Evolutionary conservation across 2,797 vertebrate genomes (phyloP).

Genomic region (Squalus acanthias): DNA sequence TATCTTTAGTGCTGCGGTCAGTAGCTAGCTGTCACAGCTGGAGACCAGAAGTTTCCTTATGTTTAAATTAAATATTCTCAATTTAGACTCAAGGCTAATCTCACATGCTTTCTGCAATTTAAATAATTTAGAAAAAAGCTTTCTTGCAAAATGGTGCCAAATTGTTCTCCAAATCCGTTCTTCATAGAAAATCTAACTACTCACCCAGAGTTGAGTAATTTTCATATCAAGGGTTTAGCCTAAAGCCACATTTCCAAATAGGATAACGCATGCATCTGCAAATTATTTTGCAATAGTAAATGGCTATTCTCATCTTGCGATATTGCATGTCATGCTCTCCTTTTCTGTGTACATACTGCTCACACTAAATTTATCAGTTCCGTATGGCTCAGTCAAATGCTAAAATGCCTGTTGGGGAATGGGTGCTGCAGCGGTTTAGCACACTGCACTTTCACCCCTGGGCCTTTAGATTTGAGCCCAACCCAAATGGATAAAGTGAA

Average conservation of each 20-base stretch:
- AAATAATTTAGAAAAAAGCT: not conserved
- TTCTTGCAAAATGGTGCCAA: not conserved
- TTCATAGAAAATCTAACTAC: not conserved
- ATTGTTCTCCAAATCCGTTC: not conserved
- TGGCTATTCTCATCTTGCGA: not conserved
- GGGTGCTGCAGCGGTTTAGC: too few species aligned
- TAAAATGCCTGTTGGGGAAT: not conserved
- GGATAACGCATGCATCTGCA: not conserved
- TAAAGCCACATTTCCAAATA: not conserved
- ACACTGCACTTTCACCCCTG: not conserved
- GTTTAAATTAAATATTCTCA: slow-evolving; percentile 7
- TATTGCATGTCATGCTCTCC: not conserved
- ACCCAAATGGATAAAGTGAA: not conserved
- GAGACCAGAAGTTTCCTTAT: not conserved
- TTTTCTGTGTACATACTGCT: not conserved
- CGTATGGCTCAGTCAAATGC: not conserved
- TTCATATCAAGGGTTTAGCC: not conserved
- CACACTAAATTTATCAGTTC: not conserved
- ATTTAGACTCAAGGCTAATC: not conserved
- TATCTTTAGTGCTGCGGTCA: not conserved
- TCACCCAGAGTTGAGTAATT: not conserved
- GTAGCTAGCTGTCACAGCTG: not conserved
- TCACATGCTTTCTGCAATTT: not conserved
- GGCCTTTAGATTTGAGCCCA: not conserved
- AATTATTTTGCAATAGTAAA: too few species aligned